These are phyloP conservation scores for Aricia agestis DNA, from an alignment of 1,140 invertebrate species.

Conservation along the genomic window DNA sequence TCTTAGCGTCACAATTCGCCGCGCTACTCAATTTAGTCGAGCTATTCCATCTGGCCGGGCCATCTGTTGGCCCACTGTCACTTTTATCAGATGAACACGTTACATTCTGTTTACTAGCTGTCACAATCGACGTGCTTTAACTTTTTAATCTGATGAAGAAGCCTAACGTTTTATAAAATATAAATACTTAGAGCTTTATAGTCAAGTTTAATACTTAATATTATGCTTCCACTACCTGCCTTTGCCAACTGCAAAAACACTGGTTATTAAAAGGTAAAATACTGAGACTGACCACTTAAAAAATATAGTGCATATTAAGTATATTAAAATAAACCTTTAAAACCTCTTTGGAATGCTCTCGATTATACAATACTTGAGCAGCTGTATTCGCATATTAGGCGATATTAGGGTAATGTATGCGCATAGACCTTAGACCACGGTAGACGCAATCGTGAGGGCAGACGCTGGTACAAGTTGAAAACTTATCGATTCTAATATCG, in stretches of 20 bases:
- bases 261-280: too few species aligned
- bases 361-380: conserved; percentile 2
- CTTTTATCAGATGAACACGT: neutral
- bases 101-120: neutral
- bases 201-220: too few species aligned
- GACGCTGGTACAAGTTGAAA: conserved; percentile 5
- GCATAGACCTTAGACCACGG: conserved; percentile 59
- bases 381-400: neutral
- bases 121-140: neutral
- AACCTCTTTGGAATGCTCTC: neutral
- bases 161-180: neutral
- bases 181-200: too few species aligned
- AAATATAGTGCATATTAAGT: too few species aligned
- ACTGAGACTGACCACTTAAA: too few species aligned
- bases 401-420: conserved; percentile 55
- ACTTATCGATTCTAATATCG: neutral
- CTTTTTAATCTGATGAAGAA: neutral
- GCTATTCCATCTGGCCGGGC: neutral
- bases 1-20: too few species aligned
- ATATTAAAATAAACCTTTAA: too few species aligned
- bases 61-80: neutral
- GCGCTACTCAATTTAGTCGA: neutral
- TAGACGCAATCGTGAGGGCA: conserved; percentile 63
- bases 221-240: too few species aligned
- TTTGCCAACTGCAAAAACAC: too few species aligned